Evolutionary conservation across 2,797 vertebrate genomes (phyloP).

Genomic region (Phrynocephalus guinanensis): DNA sequence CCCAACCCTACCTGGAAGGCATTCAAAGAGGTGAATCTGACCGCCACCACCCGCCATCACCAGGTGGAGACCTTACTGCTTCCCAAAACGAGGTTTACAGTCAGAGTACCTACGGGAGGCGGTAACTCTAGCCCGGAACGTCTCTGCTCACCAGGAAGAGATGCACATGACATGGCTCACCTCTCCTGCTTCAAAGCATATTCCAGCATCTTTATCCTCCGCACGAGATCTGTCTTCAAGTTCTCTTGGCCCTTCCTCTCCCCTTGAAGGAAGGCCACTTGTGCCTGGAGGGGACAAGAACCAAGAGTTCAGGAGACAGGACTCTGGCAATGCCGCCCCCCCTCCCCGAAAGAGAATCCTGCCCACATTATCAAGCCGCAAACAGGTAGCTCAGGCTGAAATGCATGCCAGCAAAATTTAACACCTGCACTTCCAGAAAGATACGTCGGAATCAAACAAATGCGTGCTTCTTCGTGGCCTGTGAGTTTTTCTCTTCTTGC

Average conservation of each 20-base stretch:
- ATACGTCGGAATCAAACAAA: neutral
- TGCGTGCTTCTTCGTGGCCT: no score
- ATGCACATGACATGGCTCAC: conserved; percentile 58
- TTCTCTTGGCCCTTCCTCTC: conserved; percentile 89
- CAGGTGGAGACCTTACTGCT: neutral
- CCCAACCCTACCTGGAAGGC: neutral
- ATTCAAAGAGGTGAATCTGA: neutral
- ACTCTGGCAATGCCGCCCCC: neutral
- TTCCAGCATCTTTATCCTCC: conserved; percentile 86
- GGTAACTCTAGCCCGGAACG: neutral
- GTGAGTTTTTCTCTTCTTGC: neutral
- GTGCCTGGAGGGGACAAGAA: conserved; percentile 71
- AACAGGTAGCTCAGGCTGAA: neutral
- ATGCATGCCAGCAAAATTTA: neutral
- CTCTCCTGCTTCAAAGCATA: conserved; percentile 86
- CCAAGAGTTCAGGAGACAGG: neutral
- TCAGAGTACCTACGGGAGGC: neutral
- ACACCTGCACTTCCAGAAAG: neutral
- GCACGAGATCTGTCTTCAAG: conserved; percentile 87
- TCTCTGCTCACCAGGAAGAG: neutral
- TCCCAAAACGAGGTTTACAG: neutral
- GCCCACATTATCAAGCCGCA: no score
- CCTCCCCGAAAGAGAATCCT: fast-evolving
- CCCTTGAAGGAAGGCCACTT: conserved; percentile 85
- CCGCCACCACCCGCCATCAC: no score